These are phyloP conservation scores for Oscheius sp. DNA, from an alignment of 2,888 invertebrate species.

Conservation along the genomic window DNA sequence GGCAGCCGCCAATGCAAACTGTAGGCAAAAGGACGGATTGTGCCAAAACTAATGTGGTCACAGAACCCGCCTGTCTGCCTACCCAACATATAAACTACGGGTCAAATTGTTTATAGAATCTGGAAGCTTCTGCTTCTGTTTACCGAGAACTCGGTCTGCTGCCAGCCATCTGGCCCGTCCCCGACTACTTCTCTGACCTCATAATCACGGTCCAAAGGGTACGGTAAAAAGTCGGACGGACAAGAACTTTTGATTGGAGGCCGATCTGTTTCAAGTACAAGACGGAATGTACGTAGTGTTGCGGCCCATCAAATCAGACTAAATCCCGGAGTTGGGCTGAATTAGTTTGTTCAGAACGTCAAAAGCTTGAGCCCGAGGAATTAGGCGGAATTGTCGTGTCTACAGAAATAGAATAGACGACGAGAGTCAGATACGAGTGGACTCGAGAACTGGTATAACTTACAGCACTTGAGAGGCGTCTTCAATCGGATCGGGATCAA, in stretches of 20 bases:
- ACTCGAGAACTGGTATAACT: slow-evolving; percentile 31
- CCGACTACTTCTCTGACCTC: slow-evolving; percentile 16
- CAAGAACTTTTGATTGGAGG: slow-evolving; percentile 7
- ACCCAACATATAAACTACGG: slow-evolving; percentile 34
- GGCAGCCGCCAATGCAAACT: neutral
- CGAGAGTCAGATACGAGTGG: slow-evolving; percentile 5
- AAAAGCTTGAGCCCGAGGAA: too few species aligned
- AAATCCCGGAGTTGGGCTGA: too few species aligned
- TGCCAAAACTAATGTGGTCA: slow-evolving; percentile 31
- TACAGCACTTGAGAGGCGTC: slow-evolving; percentile 27
- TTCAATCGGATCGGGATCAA: slow-evolving; percentile 37
- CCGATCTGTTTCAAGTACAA: neutral
- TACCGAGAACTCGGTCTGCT: slow-evolving; percentile 19
- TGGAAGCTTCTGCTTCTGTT: slow-evolving; percentile 28
- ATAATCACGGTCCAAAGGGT: slow-evolving; percentile 35
- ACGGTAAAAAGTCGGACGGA: slow-evolving; percentile 24
- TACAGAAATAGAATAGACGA: neutral
- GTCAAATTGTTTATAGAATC: slow-evolving; percentile 32
- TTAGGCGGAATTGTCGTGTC: neutral
- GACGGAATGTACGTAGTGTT: neutral
- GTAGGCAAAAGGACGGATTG: neutral
- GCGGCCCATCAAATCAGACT: too few species aligned
- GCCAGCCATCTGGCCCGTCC: neutral
- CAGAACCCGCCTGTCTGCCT: slow-evolving; percentile 4
- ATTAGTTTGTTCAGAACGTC: too few species aligned